These are phyloP conservation scores for Tetragonula carbonaria DNA, from an alignment of 2,888 invertebrate species.

Conservation along the genomic window DNA sequence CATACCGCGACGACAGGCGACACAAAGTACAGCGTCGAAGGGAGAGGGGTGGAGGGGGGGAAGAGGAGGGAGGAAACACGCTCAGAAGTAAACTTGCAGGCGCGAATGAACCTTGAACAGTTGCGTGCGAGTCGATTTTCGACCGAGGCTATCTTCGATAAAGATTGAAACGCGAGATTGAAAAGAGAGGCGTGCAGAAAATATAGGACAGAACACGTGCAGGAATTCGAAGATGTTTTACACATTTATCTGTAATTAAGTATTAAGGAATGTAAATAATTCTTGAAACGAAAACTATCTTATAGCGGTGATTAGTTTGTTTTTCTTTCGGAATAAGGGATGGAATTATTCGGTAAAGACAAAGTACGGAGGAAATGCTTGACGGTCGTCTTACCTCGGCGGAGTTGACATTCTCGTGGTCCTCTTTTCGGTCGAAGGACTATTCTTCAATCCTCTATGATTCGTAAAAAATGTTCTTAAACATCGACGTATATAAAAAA, in stretches of 20 bases:
- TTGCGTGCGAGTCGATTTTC: background rate
- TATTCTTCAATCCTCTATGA: constrained; percentile 54
- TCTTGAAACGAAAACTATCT: background rate
- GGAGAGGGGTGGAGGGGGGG: no score
- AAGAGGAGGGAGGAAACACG: constrained; percentile 28
- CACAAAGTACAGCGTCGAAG: constrained; percentile 15
- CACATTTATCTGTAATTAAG: background rate
- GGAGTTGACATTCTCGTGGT: constrained; percentile 23
- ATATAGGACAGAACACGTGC: background rate
- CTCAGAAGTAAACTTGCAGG: constrained; percentile 49
- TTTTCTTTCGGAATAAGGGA: background rate
- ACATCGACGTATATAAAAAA: constrained; percentile 7
- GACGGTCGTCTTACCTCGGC: constrained; percentile 45
- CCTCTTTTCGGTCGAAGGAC: constrained; percentile 23
- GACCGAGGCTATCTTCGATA: background rate
- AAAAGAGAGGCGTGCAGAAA: no score
- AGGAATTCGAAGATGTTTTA: background rate
- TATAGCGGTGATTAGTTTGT: background rate
- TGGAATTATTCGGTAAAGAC: background rate
- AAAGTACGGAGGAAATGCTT: background rate
- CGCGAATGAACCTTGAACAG: constrained; percentile 13
- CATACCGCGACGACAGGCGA: constrained; percentile 53
- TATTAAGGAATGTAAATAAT: background rate
- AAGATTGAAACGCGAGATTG: no score
- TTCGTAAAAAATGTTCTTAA: background rate